These are phyloP conservation scores for Leucoraja ocellata DNA, from an alignment of 2,797 vertebrate species.

Conservation along the genomic window DNA sequence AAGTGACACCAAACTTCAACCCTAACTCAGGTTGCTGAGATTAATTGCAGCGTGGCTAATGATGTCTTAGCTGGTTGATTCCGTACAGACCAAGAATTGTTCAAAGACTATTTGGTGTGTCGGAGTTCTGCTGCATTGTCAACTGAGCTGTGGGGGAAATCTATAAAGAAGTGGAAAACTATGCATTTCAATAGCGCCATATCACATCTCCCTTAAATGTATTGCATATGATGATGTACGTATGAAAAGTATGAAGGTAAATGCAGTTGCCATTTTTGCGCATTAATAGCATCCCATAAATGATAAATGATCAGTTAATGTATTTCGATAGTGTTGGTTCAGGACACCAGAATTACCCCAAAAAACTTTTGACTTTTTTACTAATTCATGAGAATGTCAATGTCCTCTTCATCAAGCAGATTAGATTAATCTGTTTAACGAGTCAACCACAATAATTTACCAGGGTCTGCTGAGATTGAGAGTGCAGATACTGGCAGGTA, in stretches of 20 bases:
- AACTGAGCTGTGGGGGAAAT: background rate
- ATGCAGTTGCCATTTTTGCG: background rate
- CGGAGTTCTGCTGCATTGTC: background rate
- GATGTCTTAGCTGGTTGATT: background rate
- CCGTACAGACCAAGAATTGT: background rate
- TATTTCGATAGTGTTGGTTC: background rate
- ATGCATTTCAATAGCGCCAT: background rate
- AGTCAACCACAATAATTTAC: background rate
- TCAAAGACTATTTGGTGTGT: background rate
- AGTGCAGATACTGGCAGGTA: background rate
- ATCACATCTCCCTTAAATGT: background rate
- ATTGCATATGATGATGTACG: background rate
- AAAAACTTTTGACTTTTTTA: background rate
- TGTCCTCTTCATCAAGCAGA: background rate
- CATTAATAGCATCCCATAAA: background rate
- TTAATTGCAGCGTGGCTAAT: background rate
- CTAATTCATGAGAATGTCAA: background rate
- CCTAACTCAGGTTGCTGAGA: background rate
- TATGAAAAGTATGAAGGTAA: background rate
- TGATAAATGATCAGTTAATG: background rate
- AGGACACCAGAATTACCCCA: background rate
- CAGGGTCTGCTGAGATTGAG: background rate
- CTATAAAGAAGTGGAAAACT: background rate
- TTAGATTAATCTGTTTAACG: background rate
- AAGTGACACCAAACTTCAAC: background rate